A percentile compares a stretch with the other conserved stretches of the same genome.
Conservation (phyloP, 2,888 invertebrate species). For the Sialis fuliginosa region DNA sequence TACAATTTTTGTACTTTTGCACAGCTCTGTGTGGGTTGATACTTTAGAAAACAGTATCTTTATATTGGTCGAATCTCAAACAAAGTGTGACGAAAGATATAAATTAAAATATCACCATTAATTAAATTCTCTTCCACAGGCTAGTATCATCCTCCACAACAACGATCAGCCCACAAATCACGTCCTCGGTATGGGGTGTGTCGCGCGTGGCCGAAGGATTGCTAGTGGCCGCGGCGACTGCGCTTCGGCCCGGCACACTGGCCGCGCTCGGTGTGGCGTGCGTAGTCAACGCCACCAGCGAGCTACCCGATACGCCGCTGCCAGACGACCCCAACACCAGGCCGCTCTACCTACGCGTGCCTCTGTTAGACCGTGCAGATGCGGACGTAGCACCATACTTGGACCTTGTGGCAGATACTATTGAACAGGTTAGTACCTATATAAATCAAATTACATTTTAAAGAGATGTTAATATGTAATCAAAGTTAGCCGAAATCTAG, state of each 20-base stretch:
- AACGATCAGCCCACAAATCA: too few species aligned
- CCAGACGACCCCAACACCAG: conserved; percentile 31
- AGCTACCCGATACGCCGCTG: conserved; percentile 51
- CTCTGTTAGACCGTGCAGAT: conserved; percentile 54
- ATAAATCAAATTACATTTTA: too few species aligned
- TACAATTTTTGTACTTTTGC: too few species aligned
- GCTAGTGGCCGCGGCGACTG: conserved; percentile 65
- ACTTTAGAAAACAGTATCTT: too few species aligned
- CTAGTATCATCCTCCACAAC: too few species aligned
- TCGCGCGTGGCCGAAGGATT: conserved; percentile 57
- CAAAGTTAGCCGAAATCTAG: too few species aligned
- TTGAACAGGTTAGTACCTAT: conserved; percentile 38
- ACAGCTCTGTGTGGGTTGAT: too few species aligned
- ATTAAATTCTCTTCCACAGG: too few species aligned
- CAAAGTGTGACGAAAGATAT: neutral
- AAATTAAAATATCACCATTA: neutral
- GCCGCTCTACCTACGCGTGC: conserved; percentile 46
- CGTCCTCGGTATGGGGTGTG: conserved; percentile 29
- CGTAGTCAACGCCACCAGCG: conserved; percentile 68
- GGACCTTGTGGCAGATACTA: conserved; percentile 59
- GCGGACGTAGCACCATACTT: conserved; percentile 57
- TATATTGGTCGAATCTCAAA: too few species aligned
- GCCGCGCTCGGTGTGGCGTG: conserved; percentile 51
- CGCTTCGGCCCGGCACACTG: conserved; percentile 47
- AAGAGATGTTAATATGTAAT: too few species aligned